A percentile compares a stretch with the other conserved stretches of the same genome.
These are phyloP conservation scores for Eulemur coronatus DNA, from an alignment of 2,797 vertebrate species.

Conservation along the genomic window DNA sequence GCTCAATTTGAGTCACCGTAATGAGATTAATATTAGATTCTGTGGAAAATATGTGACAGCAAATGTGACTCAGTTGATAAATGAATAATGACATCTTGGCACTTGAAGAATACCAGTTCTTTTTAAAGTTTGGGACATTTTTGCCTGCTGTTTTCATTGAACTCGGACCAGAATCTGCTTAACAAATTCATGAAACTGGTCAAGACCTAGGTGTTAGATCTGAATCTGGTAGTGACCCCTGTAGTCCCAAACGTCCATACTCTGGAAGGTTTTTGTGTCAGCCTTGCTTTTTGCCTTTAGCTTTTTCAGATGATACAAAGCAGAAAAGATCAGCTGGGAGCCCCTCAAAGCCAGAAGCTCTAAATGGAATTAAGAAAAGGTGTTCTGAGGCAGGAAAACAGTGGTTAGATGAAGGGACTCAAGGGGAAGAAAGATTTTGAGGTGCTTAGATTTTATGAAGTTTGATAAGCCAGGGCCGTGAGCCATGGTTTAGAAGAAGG, in stretches of 20 bases:
- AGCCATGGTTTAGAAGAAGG: neutral
- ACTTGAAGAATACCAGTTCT: neutral
- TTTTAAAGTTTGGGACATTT: neutral
- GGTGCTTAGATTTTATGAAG: neutral
- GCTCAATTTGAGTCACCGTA: neutral
- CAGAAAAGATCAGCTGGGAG: neutral
- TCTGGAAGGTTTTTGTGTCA: neutral
- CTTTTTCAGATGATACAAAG: neutral
- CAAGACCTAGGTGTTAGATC: neutral
- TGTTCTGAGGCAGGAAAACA: neutral
- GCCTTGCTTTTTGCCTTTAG: neutral
- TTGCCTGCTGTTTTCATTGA: neutral
- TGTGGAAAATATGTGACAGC: neutral
- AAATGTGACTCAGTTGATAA: neutral
- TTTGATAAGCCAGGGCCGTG: neutral
- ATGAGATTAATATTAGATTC: neutral
- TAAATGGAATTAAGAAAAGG: slow-evolving; percentile 23
- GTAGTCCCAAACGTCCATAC: neutral
- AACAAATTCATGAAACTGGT: neutral
- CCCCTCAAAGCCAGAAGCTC: slow-evolving; percentile 1
- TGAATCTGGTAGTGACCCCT: neutral
- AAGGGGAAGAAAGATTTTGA: neutral
- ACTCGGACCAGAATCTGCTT: neutral
- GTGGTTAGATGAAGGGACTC: neutral
- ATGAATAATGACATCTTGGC: slow-evolving; percentile 1